Conservation (phyloP, 1,140 invertebrate species). For the Papilio glaucus region DNA sequence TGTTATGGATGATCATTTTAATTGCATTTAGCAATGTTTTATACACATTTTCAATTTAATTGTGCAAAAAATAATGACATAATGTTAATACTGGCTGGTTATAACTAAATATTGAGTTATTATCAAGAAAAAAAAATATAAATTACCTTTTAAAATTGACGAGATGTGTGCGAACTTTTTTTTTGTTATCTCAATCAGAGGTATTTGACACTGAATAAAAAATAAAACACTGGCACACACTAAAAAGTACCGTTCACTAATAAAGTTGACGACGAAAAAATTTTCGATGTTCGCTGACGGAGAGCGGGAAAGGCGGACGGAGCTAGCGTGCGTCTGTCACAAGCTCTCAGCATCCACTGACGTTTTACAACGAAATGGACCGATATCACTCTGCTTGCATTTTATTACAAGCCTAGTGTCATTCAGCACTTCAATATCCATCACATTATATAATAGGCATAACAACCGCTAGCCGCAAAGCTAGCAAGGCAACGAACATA, state of each 20-base stretch:
- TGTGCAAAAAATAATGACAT: neutral
- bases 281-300: slow-evolving; percentile 36
- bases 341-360: slow-evolving; percentile 65
- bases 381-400: slow-evolving; percentile 46
- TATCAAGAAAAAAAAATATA: neutral
- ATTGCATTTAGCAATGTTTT: neutral
- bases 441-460: slow-evolving; percentile 33
- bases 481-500: neutral
- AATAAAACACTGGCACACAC: slow-evolving; percentile 40
- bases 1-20: neutral
- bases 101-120: slow-evolving; percentile 11
- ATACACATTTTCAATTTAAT: neutral
- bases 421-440: slow-evolving; percentile 42
- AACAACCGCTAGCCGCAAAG: neutral
- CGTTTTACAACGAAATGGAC: slow-evolving; percentile 52
- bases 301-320: slow-evolving; percentile 37
- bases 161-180: slow-evolving; percentile 14
- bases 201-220: slow-evolving; percentile 36
- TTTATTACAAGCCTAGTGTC: slow-evolving; percentile 42
- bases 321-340: slow-evolving; percentile 51
- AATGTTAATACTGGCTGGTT: neutral
- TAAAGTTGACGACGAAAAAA: slow-evolving; percentile 36
- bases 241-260: slow-evolving; percentile 40
- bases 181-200: slow-evolving; percentile 29
- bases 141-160: slow-evolving; percentile 25